phyloP scores from a whole-genome alignment of 1,140 invertebrate species.

The Oreohelix idahoensis region DNA sequence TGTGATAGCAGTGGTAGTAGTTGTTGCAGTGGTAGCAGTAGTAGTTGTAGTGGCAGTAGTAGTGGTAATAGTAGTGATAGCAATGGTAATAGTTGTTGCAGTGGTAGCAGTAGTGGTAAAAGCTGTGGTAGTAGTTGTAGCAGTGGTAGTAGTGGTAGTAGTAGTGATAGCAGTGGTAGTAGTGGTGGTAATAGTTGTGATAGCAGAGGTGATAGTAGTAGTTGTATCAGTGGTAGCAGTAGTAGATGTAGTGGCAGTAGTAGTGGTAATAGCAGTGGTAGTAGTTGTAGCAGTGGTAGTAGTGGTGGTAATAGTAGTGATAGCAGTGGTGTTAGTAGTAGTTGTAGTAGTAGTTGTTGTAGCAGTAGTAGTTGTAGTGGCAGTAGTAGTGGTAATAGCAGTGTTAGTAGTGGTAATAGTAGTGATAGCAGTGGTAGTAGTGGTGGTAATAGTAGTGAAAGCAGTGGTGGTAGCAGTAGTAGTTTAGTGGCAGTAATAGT shows the following conservation, averaged over 20 bases:
- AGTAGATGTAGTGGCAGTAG: too few species aligned
- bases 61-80: slow-evolving; percentile 11
- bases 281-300: slow-evolving; percentile 10
- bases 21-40: neutral
- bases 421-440: slow-evolving; percentile 12
- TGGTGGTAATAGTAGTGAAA: neutral
- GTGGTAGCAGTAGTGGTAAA: too few species aligned
- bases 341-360: too few species aligned
- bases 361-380: too few species aligned
- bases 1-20: too few species aligned
- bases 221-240: too few species aligned
- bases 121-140: neutral
- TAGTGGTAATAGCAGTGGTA: neutral
- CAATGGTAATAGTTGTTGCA: too few species aligned
- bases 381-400: too few species aligned
- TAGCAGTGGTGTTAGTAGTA: too few species aligned
- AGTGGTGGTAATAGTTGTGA: neutral
- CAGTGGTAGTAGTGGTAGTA: slow-evolving; percentile 15
- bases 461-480: too few species aligned
- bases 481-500: too few species aligned
- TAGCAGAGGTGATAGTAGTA: too few species aligned
- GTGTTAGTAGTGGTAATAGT: neutral
- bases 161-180: slow-evolving; percentile 13
- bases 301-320: neutral
- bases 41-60: slow-evolving; percentile 14